phyloP scores from a whole-genome alignment of 2,797 vertebrate species.

The Nothura maculosa region DNA sequence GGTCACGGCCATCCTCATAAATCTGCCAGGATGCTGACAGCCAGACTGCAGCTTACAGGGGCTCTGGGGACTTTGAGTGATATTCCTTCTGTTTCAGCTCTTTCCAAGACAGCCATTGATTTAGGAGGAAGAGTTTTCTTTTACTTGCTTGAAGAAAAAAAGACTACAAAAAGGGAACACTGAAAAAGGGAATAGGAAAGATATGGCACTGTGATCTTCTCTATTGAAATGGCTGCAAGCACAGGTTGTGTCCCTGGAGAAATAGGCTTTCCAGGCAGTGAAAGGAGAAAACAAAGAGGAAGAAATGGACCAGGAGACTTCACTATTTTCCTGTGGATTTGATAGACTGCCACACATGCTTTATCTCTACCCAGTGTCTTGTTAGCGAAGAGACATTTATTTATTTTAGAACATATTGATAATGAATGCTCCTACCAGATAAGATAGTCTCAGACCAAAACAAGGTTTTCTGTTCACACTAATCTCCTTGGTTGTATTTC shows the following conservation, averaged over 20 bases:
- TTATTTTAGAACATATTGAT: slow-evolving; percentile 57
- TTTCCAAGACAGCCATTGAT: slow-evolving; percentile 63
- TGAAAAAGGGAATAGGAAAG: background rate
- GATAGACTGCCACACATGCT: slow-evolving; percentile 30
- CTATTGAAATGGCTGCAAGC: background rate
- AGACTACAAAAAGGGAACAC: background rate
- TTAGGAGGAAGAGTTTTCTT: slow-evolving; percentile 47
- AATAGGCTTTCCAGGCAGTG: background rate
- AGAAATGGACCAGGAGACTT: background rate
- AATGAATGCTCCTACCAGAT: slow-evolving; percentile 65
- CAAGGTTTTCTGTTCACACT: slow-evolving; percentile 47
- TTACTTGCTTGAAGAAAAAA: background rate
- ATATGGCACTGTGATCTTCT: background rate
- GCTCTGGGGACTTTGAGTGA: slow-evolving; percentile 62
- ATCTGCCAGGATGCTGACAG: slow-evolving; percentile 77
- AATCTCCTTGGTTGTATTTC: slow-evolving; percentile 59
- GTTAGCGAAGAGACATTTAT: slow-evolving; percentile 59
- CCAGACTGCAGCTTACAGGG: slow-evolving; percentile 60
- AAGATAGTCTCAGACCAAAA: slow-evolving; percentile 58
- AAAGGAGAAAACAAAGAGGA: slow-evolving; percentile 48
- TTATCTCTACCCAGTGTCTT: slow-evolving; percentile 55
- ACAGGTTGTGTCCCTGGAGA: background rate
- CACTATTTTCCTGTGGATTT: slow-evolving; percentile 29
- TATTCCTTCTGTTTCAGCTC: slow-evolving; percentile 74
- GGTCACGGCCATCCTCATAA: slow-evolving; percentile 69